Percentiles rank a stretch among this genome's conserved stretches.
Conservation (phyloP, 2,888 invertebrate genomes). For the Philereme vetulata region DNA sequence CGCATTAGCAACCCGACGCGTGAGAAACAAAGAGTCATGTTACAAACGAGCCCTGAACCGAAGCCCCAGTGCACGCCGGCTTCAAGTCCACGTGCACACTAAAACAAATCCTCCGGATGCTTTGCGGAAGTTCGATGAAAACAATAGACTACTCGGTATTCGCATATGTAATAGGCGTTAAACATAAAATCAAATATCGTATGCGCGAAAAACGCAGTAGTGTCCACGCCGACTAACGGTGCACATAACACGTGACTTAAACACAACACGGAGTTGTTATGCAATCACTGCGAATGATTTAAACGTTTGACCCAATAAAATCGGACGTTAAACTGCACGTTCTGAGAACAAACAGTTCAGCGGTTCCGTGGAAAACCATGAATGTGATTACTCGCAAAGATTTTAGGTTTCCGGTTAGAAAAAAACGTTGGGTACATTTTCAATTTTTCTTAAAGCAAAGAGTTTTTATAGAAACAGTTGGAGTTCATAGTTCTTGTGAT, state of each 20-base stretch:
- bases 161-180: slow-evolving; percentile 25
- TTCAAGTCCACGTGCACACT: slow-evolving; percentile 24
- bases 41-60: slow-evolving; percentile 49
- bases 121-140: slow-evolving; percentile 13
- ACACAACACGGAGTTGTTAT: slow-evolving; percentile 52
- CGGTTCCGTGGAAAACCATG: slow-evolving; percentile 23
- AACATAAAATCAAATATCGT: slow-evolving; percentile 4
- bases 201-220: slow-evolving; percentile 38
- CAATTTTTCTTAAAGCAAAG: background rate
- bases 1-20: slow-evolving; percentile 52
- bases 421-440: too few species aligned
- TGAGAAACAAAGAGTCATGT: slow-evolving; percentile 58
- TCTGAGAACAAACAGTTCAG: slow-evolving; percentile 38
- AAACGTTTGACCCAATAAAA: slow-evolving; percentile 56
- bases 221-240: slow-evolving; percentile 52
- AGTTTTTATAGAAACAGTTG: slow-evolving; percentile 2
- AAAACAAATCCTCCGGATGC: slow-evolving; percentile 18
- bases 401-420: background rate
- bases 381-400: slow-evolving; percentile 20
- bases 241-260: slow-evolving; percentile 53
- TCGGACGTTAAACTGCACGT: slow-evolving; percentile 39
- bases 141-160: slow-evolving; percentile 11
- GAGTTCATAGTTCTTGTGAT: background rate
- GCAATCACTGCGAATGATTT: slow-evolving; percentile 54
- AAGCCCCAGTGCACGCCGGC: slow-evolving; percentile 38